Conservation (phyloP, 2,797 vertebrate species). For the Melanotaenia boesemani region DNA sequence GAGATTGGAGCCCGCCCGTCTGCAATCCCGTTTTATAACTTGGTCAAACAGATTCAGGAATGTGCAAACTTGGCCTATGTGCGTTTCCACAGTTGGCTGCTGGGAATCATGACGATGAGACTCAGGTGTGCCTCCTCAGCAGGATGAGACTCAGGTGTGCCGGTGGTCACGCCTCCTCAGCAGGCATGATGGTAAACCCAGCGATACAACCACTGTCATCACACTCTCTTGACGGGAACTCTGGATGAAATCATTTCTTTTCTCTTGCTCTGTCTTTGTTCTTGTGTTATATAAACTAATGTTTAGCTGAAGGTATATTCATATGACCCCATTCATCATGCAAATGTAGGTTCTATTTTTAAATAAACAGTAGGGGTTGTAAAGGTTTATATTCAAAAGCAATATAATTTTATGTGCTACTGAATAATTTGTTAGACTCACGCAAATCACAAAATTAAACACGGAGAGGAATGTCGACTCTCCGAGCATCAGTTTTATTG, state of each 20-base stretch:
- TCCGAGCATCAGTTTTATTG: not conserved
- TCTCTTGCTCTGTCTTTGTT: not conserved
- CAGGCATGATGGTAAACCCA: not conserved
- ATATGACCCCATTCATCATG: constrained; percentile 3
- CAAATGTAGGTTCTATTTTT: constrained; percentile 10
- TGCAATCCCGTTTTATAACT: too few species aligned
- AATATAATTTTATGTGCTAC: not conserved
- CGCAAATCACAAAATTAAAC: not conserved
- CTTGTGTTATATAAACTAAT: not conserved
- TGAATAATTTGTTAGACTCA: not conserved
- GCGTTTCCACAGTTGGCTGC: too few species aligned
- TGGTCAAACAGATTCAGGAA: too few species aligned
- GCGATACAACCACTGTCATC: not conserved
- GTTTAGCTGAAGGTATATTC: not conserved
- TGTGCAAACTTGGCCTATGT: too few species aligned
- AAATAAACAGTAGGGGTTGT: not conserved
- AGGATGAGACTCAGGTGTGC: too few species aligned
- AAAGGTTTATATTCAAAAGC: constrained; percentile 10
- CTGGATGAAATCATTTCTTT: constrained; percentile 8
- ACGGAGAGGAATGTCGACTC: not conserved
- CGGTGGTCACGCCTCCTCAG: too few species aligned
- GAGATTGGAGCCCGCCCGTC: too few species aligned
- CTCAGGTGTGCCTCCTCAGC: too few species aligned
- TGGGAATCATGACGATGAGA: too few species aligned
- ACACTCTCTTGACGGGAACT: constrained; percentile 7